These are phyloP conservation scores for Chorisops tibialis DNA, from an alignment of 2,888 invertebrate species.

Conservation along the genomic window DNA sequence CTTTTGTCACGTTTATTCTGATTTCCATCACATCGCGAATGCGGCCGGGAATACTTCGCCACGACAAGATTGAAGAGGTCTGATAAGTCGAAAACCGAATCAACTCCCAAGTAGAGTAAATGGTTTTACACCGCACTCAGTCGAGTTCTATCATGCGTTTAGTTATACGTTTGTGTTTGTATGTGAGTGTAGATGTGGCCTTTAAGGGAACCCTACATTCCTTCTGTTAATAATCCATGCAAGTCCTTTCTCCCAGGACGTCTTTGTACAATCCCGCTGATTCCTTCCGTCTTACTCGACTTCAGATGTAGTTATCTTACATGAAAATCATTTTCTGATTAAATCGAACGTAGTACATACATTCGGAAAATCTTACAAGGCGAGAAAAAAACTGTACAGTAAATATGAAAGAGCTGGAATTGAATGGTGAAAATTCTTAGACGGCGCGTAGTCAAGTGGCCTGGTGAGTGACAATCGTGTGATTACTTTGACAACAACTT, in stretches of 20 bases:
- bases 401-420: slow-evolving; percentile 13
- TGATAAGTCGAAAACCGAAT: slow-evolving; percentile 13
- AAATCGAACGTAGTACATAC: slow-evolving; percentile 21
- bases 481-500: slow-evolving; percentile 8
- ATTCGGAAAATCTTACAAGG: slow-evolving; percentile 19
- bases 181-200: too few species aligned
- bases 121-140: neutral
- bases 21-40: slow-evolving; percentile 16
- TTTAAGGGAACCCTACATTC: neutral
- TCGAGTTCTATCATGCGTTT: too few species aligned
- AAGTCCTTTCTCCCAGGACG: neutral
- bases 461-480: slow-evolving; percentile 14
- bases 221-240: neutral
- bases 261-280: neutral
- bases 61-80: slow-evolving; percentile 19
- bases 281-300: slow-evolving; percentile 9
- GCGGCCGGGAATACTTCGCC: neutral
- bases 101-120: neutral
- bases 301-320: slow-evolving; percentile 15
- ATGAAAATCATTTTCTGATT: slow-evolving; percentile 25
- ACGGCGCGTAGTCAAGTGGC: slow-evolving; percentile 3
- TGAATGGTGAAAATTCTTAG: slow-evolving; percentile 6
- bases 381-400: neutral
- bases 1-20: slow-evolving; percentile 21
- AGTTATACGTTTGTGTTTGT: too few species aligned